Conservation (phyloP, 2,113 vertebrate species). For the Zonotrichia leucophrys region DNA sequence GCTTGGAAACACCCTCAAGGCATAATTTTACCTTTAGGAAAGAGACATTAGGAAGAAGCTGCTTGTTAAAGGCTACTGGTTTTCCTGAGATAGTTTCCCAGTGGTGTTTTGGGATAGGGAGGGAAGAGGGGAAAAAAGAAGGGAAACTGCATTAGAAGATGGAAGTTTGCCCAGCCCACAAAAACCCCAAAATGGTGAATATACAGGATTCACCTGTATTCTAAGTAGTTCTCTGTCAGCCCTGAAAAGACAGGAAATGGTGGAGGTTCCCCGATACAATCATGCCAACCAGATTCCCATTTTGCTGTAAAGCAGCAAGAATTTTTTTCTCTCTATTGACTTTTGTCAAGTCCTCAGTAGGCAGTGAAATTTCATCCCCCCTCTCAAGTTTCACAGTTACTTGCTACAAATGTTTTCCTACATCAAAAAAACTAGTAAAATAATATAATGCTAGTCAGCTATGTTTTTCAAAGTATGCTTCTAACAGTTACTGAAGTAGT, state of each 20-base stretch:
- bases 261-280: not conserved
- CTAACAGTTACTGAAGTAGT: not conserved
- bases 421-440: not conserved
- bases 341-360: not conserved
- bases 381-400: not conserved
- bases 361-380: not conserved
- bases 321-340: not conserved
- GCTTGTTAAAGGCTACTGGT: not conserved
- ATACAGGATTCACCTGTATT: not conserved
- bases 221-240: not conserved
- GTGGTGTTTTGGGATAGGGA: not conserved
- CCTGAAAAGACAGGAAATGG: not conserved
- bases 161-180: not conserved
- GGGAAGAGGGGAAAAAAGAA: not conserved
- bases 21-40: not conserved
- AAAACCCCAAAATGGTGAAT: rapidly evolving
- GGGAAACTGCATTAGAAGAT: not conserved
- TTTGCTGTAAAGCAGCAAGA: not conserved
- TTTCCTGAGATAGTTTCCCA: not conserved
- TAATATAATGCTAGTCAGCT: not conserved
- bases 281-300: not conserved
- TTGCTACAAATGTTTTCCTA: not conserved
- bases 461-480: not conserved
- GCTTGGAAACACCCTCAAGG: not conserved
- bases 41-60: not conserved